These are phyloP conservation scores for Rhea pennata DNA, from an alignment of 2,113 vertebrate species.

Conservation along the genomic window DNA sequence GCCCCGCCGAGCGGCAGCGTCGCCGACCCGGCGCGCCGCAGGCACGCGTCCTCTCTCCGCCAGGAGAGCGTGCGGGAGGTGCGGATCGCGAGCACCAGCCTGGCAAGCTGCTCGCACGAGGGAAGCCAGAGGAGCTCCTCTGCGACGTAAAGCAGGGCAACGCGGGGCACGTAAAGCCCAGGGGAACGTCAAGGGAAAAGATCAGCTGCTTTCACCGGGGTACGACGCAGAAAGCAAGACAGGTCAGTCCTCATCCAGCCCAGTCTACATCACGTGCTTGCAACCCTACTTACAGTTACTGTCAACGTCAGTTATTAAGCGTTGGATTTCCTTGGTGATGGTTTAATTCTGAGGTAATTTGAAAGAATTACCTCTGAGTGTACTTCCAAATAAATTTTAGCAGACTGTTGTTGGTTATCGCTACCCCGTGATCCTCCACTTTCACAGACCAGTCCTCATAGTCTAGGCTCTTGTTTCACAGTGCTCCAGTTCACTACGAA, in stretches of 20 bases:
- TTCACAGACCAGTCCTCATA: not conserved
- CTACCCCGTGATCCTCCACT: not conserved
- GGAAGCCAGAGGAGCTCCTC: not conserved
- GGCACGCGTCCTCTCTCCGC: not conserved
- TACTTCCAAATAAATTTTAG: not conserved
- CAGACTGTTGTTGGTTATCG: not conserved
- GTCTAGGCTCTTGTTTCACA: not conserved
- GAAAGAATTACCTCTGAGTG: not conserved
- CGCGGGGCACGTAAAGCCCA: not conserved
- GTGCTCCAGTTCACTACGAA: not conserved
- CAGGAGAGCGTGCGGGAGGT: slow-evolving; percentile 23
- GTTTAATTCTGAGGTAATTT: not conserved
- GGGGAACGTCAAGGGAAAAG: not conserved
- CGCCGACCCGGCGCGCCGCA: too few relatives aligned
- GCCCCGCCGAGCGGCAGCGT: not conserved
- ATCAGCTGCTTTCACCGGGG: not conserved
- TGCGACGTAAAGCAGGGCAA: not conserved
- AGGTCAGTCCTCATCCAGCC: not conserved
- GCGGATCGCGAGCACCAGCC: slow-evolving; percentile 2
- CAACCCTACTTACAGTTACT: slow-evolving; percentile 18
- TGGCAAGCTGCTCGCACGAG: not conserved
- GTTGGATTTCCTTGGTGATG: not conserved
- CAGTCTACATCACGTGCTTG: not conserved
- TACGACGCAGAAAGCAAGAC: not conserved
- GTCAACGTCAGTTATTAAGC: not conserved